phyloP scores from a whole-genome alignment of 2,113 vertebrate species.

The Pseudorhombus dupliciocellatus region DNA sequence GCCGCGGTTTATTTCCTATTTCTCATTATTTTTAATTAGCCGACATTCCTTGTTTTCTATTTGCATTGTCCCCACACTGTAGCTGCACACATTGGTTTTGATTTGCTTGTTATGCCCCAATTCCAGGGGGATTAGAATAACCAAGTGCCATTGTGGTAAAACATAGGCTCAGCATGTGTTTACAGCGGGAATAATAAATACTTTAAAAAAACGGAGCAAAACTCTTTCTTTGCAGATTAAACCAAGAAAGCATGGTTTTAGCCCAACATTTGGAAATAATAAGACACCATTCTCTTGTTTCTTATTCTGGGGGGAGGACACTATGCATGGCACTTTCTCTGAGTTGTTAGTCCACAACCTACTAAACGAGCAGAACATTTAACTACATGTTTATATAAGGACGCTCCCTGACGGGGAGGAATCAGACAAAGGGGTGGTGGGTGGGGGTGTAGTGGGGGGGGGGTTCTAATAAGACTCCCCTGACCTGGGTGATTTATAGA shows the following conservation, averaged over 20 bases:
- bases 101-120: constrained; percentile 51
- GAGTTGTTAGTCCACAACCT: constrained; percentile 35
- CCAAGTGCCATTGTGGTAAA: constrained; percentile 53
- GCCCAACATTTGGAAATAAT: background rate
- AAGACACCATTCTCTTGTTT: background rate
- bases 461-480: constrained; percentile 70
- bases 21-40: constrained; percentile 59
- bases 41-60: constrained; percentile 38
- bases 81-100: constrained; percentile 30
- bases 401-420: constrained; percentile 60
- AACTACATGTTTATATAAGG: constrained; percentile 70
- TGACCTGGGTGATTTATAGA: constrained; percentile 78
- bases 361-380: constrained; percentile 66
- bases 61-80: constrained; percentile 38
- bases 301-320: background rate
- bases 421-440: constrained; percentile 40
- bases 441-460: background rate
- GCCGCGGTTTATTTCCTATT: constrained; percentile 42
- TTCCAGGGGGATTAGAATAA: constrained; percentile 56
- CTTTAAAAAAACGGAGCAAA: constrained; percentile 41
- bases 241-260: background rate
- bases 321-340: constrained; percentile 2
- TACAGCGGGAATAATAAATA: constrained; percentile 34
- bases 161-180: constrained; percentile 43
- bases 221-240: constrained; percentile 15